A percentile compares a stretch with the other conserved stretches of the same genome.
phyloP scores from a whole-genome alignment of 2,797 vertebrate species.

The Xiphorhynchus erythropygius region DNA sequence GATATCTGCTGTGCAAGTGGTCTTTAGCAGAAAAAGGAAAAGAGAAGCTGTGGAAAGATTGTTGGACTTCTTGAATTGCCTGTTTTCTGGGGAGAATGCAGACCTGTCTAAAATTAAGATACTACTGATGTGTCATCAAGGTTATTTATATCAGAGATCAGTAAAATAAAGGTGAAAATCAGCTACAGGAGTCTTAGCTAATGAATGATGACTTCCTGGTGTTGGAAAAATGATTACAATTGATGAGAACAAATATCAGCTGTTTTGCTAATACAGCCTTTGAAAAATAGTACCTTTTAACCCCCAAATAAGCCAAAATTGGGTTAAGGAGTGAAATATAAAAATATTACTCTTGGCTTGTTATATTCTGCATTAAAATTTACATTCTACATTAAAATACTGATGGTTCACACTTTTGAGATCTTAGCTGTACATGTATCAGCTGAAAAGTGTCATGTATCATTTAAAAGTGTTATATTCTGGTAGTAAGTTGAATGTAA shows the following conservation, averaged over 20 bases:
- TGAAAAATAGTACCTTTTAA: background rate
- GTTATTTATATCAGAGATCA: background rate
- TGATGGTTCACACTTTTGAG: background rate
- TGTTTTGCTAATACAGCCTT: background rate
- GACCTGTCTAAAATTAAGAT: background rate
- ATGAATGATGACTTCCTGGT: background rate
- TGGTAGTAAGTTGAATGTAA: conserved; percentile 4
- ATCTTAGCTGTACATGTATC: background rate
- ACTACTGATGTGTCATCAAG: background rate
- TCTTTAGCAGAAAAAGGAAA: background rate
- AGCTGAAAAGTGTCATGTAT: background rate
- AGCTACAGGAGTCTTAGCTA: background rate
- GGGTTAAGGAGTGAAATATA: background rate
- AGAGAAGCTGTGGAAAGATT: background rate
- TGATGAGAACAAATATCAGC: background rate
- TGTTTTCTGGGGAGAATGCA: background rate
- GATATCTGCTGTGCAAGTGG: background rate
- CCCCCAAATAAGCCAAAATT: background rate
- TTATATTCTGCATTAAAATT: background rate
- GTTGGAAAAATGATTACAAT: background rate
- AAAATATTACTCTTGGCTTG: background rate
- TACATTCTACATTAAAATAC: background rate
- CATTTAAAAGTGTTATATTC: conserved; percentile 17
- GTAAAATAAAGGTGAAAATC: background rate
- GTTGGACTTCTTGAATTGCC: background rate